These are phyloP conservation scores for Ciconia nigra DNA, from an alignment of 2,797 vertebrate genomes.

Conservation along the genomic window DNA sequence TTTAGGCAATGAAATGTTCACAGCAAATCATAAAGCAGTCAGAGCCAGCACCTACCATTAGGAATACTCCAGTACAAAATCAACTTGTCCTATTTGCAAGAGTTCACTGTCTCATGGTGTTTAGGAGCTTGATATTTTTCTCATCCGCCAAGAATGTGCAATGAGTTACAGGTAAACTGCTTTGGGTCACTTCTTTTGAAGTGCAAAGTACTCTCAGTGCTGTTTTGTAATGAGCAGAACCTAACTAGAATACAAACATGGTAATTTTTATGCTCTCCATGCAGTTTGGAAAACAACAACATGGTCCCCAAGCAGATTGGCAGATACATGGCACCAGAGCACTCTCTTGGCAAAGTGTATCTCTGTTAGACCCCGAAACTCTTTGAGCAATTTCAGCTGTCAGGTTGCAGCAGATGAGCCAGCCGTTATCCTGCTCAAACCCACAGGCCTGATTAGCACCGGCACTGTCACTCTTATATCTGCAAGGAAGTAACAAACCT, in stretches of 20 bases:
- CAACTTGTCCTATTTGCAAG: neutral
- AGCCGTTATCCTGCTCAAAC: neutral
- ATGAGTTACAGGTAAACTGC: neutral
- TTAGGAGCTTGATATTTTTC: neutral
- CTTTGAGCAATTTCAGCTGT: constrained; percentile 52
- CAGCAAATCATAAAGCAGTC: neutral
- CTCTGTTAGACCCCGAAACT: neutral
- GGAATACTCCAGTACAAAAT: neutral
- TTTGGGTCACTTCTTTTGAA: neutral
- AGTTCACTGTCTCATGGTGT: neutral
- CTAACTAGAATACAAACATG: neutral
- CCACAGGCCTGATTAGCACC: constrained; percentile 47
- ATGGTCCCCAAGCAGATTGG: constrained; percentile 11
- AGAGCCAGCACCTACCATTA: neutral
- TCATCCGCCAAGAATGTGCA: fast-evolving
- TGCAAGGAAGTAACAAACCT: constrained; percentile 22
- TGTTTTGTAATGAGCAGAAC: neutral
- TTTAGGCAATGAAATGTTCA: neutral
- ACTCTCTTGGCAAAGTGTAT: neutral
- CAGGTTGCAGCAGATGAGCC: constrained; percentile 19
- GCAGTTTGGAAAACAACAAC: neutral
- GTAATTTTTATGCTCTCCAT: neutral
- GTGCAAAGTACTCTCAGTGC: neutral
- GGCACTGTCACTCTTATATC: constrained; percentile 12
- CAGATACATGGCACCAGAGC: constrained; percentile 30